Conservation (phyloP, 2,888 invertebrate genomes). For the Maniola hyperantus region DNA sequence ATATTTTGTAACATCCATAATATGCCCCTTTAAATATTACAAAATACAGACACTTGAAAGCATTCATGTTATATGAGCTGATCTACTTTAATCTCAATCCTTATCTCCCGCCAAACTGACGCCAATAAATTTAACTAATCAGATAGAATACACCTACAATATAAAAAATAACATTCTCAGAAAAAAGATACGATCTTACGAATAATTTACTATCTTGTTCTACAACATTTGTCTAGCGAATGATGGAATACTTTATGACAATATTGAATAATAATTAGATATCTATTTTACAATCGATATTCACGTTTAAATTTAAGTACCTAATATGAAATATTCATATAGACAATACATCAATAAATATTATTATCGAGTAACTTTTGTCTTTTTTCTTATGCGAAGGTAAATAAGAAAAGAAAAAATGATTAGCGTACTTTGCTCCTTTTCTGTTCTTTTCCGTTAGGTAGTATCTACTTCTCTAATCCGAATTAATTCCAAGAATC, state of each 20-base stretch:
- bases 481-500: no score
- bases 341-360: no score
- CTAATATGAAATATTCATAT: no score
- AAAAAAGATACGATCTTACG: slow-evolving; percentile 9
- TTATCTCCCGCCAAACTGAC: slow-evolving; percentile 22
- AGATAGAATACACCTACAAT: slow-evolving; percentile 4
- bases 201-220: slow-evolving; percentile 7
- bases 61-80: background rate
- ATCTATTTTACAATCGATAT: no score
- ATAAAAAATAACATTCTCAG: background rate
- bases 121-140: slow-evolving; percentile 14
- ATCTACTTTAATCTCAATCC: slow-evolving; percentile 9
- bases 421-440: no score
- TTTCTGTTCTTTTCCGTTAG: no score
- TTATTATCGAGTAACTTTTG: no score
- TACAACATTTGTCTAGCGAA: background rate
- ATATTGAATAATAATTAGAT: no score
- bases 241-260: background rate
- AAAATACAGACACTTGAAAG: background rate
- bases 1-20: background rate
- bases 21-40: background rate
- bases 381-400: no score
- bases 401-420: no score
- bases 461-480: no score
- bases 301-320: no score